Evolutionary conservation across 1,140 invertebrate genomes (phyloP).

Genomic region (Zaprionus ghesquierei): DNA sequence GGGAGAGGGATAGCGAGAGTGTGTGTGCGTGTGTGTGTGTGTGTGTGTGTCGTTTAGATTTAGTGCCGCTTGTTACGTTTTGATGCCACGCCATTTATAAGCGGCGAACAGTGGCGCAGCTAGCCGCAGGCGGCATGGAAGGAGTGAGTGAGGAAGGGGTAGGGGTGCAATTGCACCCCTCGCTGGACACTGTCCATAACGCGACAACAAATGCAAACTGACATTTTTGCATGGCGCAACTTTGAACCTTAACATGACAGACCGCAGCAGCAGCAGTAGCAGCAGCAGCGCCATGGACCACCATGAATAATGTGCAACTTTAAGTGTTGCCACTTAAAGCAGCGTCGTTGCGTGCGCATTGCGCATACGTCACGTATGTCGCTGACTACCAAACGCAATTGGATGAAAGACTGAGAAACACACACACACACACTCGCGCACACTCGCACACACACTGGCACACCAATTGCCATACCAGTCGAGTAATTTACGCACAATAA

Average conservation of each 20-base stretch:
- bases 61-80: conserved; percentile 79
- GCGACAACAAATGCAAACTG: conserved; percentile 69
- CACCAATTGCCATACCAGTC: conserved; percentile 44
- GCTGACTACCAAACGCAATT: conserved; percentile 12
- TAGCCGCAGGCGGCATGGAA: neutral
- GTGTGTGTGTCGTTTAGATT: conserved; percentile 71
- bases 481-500: conserved; percentile 78
- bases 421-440: neutral
- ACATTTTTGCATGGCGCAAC: conserved; percentile 65
- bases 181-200: conserved; percentile 39
- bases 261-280: conserved; percentile 47
- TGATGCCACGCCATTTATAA: conserved; percentile 77
- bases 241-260: conserved; percentile 71
- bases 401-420: neutral
- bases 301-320: conserved; percentile 40
- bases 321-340: conserved; percentile 49
- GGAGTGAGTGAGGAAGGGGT: neutral
- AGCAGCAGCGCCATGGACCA: neutral
- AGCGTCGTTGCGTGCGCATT: conserved; percentile 15
- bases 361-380: conserved; percentile 38
- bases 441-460: neutral
- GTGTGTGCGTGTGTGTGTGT: conserved; percentile 18
- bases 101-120: conserved; percentile 33
- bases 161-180: neutral
- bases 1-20: neutral